phyloP scores from a whole-genome alignment of 1,140 invertebrate genomes.

The Leptinotarsa texana region DNA sequence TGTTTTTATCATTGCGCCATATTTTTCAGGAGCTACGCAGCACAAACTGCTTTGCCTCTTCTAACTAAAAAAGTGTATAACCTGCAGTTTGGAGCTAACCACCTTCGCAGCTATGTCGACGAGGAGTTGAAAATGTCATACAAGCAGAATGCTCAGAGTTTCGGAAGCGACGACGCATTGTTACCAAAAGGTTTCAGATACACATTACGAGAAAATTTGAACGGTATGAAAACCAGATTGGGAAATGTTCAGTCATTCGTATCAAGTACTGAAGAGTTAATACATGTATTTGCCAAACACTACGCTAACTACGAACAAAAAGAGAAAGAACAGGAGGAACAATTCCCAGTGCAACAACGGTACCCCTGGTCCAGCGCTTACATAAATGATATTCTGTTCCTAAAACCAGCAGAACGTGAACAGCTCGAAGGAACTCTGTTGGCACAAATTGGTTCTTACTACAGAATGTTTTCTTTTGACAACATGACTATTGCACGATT shows the following conservation, averaged over 20 bases:
- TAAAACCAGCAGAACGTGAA: conserved; percentile 58
- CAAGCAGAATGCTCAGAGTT: conserved; percentile 52
- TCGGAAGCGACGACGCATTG: conserved; percentile 62
- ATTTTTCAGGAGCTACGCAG: conserved; percentile 58
- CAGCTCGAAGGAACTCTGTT: conserved; percentile 63
- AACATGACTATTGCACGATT: conserved; percentile 58
- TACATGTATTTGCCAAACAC: conserved; percentile 52
- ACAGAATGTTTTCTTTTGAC: conserved; percentile 57
- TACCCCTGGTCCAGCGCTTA: conserved; percentile 55
- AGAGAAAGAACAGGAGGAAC: conserved; percentile 39
- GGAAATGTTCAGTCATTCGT: conserved; percentile 50
- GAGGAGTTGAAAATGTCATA: conserved; percentile 57
- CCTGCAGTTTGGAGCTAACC: conserved; percentile 58
- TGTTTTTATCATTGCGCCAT: conserved; percentile 28
- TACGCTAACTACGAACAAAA: conserved; percentile 33
- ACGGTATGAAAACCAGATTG: conserved; percentile 50
- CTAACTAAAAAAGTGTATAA: conserved; percentile 61
- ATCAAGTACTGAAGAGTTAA: conserved; percentile 60
- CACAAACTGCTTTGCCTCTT: conserved; percentile 60
- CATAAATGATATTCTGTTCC: conserved; percentile 62
- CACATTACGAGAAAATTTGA: conserved; percentile 51
- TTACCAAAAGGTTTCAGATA: conserved; percentile 59
- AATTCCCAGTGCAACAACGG: conserved; percentile 41
- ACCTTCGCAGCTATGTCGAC: conserved; percentile 54
- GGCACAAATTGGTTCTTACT: conserved; percentile 25